Conservation (phyloP, 1,140 invertebrate species). For the Coptotermes formosanus region DNA sequence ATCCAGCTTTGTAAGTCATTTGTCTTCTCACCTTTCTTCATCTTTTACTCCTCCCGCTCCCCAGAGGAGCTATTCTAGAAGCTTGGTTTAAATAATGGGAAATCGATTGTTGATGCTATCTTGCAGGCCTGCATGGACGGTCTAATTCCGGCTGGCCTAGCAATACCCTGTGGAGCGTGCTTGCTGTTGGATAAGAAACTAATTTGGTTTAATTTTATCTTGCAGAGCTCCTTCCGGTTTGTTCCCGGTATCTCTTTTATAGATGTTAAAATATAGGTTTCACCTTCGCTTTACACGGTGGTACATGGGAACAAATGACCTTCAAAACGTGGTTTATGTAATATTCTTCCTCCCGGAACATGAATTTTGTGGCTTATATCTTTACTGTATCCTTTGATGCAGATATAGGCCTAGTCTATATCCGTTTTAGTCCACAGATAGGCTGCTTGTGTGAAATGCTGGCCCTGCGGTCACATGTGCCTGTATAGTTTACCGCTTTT, state of each 20-base stretch:
- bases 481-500: too few species aligned
- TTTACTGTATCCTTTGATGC: too few species aligned
- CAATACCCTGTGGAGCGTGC: background rate
- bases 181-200: conserved; percentile 2
- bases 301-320: too few species aligned
- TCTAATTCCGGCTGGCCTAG: background rate
- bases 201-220: conserved; percentile 15
- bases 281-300: too few species aligned
- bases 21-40: background rate
- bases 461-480: too few species aligned
- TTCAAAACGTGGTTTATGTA: too few species aligned
- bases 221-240: background rate
- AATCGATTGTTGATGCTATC: conserved; percentile 17
- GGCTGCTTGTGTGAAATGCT: too few species aligned
- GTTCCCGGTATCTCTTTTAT: background rate
- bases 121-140: background rate
- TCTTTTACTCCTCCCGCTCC: background rate
- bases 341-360: too few species aligned
- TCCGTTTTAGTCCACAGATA: too few species aligned
- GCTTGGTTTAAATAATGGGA: conserved; percentile 4
- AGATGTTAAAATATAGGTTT: background rate
- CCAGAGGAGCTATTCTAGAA: background rate
- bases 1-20: background rate
- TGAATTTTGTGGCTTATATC: too few species aligned
- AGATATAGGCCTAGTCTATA: too few species aligned